Evolutionary conservation across 1,140 invertebrate genomes (phyloP), one percentile per base, ranked within the genome.

Genomic region (Drosophila ercepeae): DNA sequence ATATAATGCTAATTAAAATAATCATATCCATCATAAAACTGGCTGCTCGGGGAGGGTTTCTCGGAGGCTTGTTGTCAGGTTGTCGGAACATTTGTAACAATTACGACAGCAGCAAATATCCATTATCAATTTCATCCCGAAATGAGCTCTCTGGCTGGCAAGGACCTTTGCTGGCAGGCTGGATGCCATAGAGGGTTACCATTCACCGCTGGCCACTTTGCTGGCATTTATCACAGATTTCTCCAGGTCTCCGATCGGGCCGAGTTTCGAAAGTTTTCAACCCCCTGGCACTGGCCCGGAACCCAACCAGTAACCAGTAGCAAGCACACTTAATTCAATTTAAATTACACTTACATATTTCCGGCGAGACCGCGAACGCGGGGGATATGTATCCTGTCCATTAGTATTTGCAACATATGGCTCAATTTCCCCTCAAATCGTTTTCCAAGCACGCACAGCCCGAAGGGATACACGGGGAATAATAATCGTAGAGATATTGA

Each of bases 321-420:
- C 13, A 13, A 52, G 63, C 69, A 64, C 82, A 88, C 82, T 82
- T 89, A 89, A 89, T 89, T 89, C 86, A 89, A 89, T 89, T 89
- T 89, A 89, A 89, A 89, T 89, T 89, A 89, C 86, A 89, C 86
- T 89, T 89, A 75, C 71, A 89, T 78, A 84, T 82, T 82, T 89
- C 86, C 86, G 72, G 84, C 46, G 49, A 57, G 61, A 49, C 46
- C 46, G 18, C 19, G 13, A 46, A 13, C 18, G 18, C 29, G 39
- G 21, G 14, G 39, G 21, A 51, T 42, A 29, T 42, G 27, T 57
- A 76, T 46, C 69, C 53, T 78, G 73, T 88, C 82, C 86, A 89
- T 89, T 89, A 90, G 82, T 90, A 90, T 89, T 89, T 78, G 71
- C 88, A 90, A 90, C 89, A 90, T 90, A 90, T 90, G 89, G 83